Conservation (phyloP, 1,140 invertebrate species). For the Nasonia vitripennis region DNA sequence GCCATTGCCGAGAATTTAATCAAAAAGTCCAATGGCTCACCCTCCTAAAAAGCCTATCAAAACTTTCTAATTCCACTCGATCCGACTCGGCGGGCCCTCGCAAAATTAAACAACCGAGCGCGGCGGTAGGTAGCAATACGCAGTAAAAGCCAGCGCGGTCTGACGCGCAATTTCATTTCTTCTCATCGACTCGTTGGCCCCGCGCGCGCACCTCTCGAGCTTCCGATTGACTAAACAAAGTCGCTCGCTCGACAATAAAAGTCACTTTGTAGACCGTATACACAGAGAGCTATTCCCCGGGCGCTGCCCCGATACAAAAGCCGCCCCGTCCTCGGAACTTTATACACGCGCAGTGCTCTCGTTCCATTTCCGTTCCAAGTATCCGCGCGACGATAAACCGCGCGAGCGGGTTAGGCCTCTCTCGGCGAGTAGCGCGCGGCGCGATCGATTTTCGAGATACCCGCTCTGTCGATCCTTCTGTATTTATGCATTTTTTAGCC, state of each 20-base stretch:
- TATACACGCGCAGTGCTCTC: not conserved
- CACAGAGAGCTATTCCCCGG: not conserved
- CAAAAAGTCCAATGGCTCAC: not conserved
- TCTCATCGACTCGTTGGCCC: not conserved
- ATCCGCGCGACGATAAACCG: constrained; percentile 26
- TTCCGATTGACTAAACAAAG: constrained; percentile 33
- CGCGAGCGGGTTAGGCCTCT: constrained; percentile 12
- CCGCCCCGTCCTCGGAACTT: constrained; percentile 11
- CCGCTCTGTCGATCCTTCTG: not conserved
- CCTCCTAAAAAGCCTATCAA: not conserved
- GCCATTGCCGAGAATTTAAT: not conserved
- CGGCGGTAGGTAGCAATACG: not conserved
- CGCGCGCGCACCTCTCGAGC: not conserved
- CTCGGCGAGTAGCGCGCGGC: too few species aligned
- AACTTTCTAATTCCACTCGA: not conserved
- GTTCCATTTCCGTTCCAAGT: constrained; percentile 24
- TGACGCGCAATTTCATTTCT: constrained; percentile 13
- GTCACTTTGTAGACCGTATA: constrained; percentile 9
- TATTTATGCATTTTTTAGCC: not conserved
- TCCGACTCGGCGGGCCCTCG: not conserved
- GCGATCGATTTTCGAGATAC: not conserved
- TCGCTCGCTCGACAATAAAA: constrained; percentile 31
- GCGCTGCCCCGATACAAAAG: constrained; percentile 4
- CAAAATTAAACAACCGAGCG: not conserved
- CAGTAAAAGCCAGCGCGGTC: not conserved